Conservation (phyloP, 2,888 invertebrate species). For the Rhamnusium bicolor region DNA sequence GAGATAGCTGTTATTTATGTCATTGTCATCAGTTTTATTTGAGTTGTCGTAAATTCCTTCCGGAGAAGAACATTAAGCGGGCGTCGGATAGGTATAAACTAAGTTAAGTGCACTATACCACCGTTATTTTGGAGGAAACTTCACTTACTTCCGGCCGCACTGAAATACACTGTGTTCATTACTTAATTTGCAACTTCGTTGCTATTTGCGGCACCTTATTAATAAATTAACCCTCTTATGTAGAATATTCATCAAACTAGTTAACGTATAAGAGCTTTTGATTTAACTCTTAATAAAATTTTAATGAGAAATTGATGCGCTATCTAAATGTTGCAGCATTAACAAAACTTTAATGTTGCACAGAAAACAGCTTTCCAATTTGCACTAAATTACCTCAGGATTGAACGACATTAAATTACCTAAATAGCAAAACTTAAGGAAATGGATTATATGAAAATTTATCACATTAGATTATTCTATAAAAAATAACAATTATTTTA, state of each 20-base stretch:
- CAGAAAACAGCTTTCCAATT: not conserved
- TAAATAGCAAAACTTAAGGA: no score
- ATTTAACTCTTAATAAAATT: not conserved
- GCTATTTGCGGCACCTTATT: constrained; percentile 47
- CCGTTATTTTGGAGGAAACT: constrained; percentile 42
- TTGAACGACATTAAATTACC: no score
- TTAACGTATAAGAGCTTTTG: not conserved
- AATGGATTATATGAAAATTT: no score
- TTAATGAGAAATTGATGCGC: not conserved
- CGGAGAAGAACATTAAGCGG: not conserved
- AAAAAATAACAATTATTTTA: no score
- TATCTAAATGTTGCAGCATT: not conserved
- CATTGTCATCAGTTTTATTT: constrained; percentile 13
- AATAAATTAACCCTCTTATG: constrained; percentile 44
- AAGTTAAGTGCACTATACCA: constrained; percentile 4
- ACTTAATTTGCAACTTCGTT: constrained; percentile 46
- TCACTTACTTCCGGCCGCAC: constrained; percentile 43
- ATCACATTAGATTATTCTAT: no score
- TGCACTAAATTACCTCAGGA: not conserved
- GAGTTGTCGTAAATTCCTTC: constrained; percentile 10
- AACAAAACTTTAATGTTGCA: not conserved
- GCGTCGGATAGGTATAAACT: constrained; percentile 17
- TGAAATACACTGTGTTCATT: constrained; percentile 41
- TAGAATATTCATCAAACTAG: constrained; percentile 45
- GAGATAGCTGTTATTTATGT: not conserved